These are phyloP conservation scores for Periplaneta americana DNA, from an alignment of 1,140 invertebrate genomes.

Conservation along the genomic window DNA sequence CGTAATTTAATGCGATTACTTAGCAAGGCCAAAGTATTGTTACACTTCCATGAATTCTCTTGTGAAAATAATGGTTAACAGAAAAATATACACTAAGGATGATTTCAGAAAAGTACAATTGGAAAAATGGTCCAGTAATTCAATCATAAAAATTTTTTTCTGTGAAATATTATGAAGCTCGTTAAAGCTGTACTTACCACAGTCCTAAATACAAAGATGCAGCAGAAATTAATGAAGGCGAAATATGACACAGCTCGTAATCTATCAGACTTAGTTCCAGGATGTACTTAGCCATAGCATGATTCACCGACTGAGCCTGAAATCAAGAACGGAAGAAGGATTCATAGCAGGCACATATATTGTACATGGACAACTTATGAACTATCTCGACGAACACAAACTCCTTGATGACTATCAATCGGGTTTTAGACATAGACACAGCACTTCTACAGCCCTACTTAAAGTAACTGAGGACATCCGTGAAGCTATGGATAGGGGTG, in stretches of 20 bases:
- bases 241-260: constrained; percentile 73
- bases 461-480: no score
- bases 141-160: background rate
- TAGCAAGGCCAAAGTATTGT: no score
- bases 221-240: constrained; percentile 76
- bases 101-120: background rate
- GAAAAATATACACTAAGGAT: background rate
- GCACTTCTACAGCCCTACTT: no score
- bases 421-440: no score
- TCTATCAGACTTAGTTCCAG: constrained; percentile 81
- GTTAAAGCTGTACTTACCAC: background rate
- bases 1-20: no score
- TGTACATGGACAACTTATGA: no score
- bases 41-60: background rate
- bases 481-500: no score
- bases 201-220: constrained; percentile 57
- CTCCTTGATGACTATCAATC: no score
- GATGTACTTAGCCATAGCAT: constrained; percentile 89
- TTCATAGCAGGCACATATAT: no score
- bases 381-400: no score
- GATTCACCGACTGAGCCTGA: constrained; percentile 60
- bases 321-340: no score
- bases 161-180: background rate
- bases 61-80: background rate
- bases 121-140: background rate